Evolutionary conservation across 2,797 vertebrate species (phyloP).

Genomic region (Liasis olivaceus): DNA sequence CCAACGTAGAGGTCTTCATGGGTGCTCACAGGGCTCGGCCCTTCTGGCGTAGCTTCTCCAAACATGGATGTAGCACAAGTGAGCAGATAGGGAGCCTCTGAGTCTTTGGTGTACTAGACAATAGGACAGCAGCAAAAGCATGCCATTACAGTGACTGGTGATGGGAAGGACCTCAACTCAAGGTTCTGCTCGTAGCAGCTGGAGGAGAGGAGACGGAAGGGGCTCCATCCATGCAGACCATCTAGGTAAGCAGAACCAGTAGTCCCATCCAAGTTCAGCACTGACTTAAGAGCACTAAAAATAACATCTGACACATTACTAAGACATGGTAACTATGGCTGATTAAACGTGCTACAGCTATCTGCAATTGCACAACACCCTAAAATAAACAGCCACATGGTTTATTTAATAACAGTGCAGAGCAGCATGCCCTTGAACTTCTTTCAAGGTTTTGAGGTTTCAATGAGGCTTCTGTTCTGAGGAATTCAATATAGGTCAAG

Average conservation of each 20-base stretch:
- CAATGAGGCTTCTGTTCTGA: background rate
- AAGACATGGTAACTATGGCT: background rate
- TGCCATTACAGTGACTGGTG: background rate
- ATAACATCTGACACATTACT: background rate
- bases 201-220: background rate
- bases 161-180: background rate
- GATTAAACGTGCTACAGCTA: background rate
- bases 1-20: background rate
- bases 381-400: background rate
- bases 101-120: background rate
- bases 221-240: too few species aligned
- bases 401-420: background rate
- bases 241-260: background rate
- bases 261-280: background rate
- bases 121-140: background rate
- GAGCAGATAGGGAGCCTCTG: background rate
- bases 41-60: background rate
- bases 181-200: background rate
- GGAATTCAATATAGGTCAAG: background rate
- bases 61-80: background rate
- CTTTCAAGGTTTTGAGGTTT: background rate
- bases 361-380: background rate
- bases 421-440: background rate
- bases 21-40: background rate
- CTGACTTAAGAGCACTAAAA: background rate